Conservation (phyloP, 2,113 vertebrate species). For the Callocephalon fimbriatum region DNA sequence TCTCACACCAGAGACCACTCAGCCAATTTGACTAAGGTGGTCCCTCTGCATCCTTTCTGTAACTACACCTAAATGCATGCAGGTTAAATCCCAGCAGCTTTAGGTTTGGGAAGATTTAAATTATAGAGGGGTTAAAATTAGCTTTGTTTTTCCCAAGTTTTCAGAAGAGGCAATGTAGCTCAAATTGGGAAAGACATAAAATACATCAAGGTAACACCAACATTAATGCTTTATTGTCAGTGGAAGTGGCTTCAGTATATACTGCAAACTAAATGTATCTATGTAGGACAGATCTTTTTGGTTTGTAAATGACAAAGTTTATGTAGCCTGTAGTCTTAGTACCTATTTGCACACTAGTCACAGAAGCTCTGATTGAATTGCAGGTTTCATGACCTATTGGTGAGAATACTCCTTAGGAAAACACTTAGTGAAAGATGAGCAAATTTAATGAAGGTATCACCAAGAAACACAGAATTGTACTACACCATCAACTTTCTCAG, state of each 20-base stretch:
- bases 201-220: neutral
- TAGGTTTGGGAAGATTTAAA: neutral
- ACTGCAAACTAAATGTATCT: neutral
- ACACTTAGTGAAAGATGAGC: neutral
- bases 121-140: neutral
- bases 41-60: neutral
- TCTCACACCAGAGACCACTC: neutral
- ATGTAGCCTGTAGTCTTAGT: neutral
- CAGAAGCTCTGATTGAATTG: neutral
- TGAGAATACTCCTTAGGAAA: neutral
- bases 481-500: neutral
- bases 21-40: neutral
- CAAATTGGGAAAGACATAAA: neutral
- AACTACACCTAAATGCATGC: neutral
- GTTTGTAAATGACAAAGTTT: neutral
- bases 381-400: neutral
- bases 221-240: neutral
- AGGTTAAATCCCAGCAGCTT: neutral
- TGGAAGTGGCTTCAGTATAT: neutral
- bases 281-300: neutral
- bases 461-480: neutral
- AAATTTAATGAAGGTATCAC: neutral
- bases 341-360: neutral
- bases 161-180: neutral
- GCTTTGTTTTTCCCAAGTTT: neutral